phyloP scores from a whole-genome alignment of 2,797 vertebrate species.

The Parauchenoglanis punctatus region DNA sequence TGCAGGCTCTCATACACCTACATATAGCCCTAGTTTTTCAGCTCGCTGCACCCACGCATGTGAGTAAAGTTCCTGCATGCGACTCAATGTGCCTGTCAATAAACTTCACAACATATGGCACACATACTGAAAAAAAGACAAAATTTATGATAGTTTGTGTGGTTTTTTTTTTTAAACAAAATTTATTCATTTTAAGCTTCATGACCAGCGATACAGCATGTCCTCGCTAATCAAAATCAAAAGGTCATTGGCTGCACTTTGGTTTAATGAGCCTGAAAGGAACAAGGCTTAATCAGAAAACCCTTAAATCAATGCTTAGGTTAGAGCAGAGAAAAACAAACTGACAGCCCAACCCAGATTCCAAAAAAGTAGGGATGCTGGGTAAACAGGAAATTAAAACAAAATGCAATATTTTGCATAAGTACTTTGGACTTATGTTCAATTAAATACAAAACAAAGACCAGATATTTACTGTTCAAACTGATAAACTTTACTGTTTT shows the following conservation, averaged over 20 bases:
- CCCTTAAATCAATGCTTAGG: neutral
- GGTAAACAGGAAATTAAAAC: too few species aligned
- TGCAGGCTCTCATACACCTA: constrained; percentile 1
- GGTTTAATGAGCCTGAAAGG: constrained; percentile 13
- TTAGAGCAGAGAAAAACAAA: neutral
- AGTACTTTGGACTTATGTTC: too few species aligned
- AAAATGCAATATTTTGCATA: too few species aligned
- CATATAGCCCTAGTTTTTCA: constrained; percentile 16
- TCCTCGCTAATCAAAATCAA: neutral
- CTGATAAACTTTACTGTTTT: too few species aligned
- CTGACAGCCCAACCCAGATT: neutral
- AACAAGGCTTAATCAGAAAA: constrained; percentile 1
- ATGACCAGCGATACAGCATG: neutral
- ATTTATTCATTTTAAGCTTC: neutral
- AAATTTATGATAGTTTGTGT: neutral
- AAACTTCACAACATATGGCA: constrained; percentile 6
- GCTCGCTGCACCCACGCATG: constrained; percentile 5
- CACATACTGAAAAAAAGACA: neutral
- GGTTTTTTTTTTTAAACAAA: neutral
- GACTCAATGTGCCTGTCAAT: constrained; percentile 13
- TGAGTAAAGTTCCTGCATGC: constrained; percentile 9
- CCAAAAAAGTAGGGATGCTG: too few species aligned
- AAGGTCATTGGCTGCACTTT: neutral
- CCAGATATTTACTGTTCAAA: too few species aligned
- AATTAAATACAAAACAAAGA: too few species aligned